Base-by-base conservation (phyloP, 2,113 vertebrate species). In the Callochromis pleurospilus region DNA sequence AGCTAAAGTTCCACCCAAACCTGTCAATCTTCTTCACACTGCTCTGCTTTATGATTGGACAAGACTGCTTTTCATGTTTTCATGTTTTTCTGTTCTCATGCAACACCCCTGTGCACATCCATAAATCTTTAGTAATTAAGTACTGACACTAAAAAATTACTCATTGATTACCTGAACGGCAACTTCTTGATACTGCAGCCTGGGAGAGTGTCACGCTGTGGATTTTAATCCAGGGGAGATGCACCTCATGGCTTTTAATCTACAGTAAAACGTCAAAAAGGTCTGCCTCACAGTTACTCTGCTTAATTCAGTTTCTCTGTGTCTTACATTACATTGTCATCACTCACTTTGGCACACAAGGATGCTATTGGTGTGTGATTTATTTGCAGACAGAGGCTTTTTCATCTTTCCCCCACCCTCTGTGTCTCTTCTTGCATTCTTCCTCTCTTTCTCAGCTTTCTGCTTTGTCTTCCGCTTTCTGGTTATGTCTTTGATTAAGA, bases 41-140 rank as follows among this genome's bases (percentile, higher is more conserved):
- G 85, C 84, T 86, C 88, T 77, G 85, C 86, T 86, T 84, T 79
- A 62, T 14, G 38, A 47, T n/a, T 77, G 83, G 88, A 92, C 94
- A 53, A 90, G 86, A 85, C 88, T 45, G 29, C 4, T 60, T 60
- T 60, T 60, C 56, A 33, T 33, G 29, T 60, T 60, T 31, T 60
- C 5, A 10, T 82, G 93, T 93, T 95, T 95, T 95, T 95, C 92
- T 42, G 58, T 92, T 95, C 90, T 94, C 94, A 93, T 88, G 83
- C 92, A 96, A 94, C 93, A 95, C 94, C 89, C 95, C 91, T 81
- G 88, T 56, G 84, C 81, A 77, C 80, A 88, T 60, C 83, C 60
- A 87, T 95, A 95, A 95, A 95, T 96, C 94, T 94, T 65, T 62
- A 68, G 38, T 68, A 83, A 85, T 93, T 94, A 95, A 95, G 91